Evolutionary conservation across 2,113 vertebrate genomes (phyloP).

Genomic region (Elachura formosa): DNA sequence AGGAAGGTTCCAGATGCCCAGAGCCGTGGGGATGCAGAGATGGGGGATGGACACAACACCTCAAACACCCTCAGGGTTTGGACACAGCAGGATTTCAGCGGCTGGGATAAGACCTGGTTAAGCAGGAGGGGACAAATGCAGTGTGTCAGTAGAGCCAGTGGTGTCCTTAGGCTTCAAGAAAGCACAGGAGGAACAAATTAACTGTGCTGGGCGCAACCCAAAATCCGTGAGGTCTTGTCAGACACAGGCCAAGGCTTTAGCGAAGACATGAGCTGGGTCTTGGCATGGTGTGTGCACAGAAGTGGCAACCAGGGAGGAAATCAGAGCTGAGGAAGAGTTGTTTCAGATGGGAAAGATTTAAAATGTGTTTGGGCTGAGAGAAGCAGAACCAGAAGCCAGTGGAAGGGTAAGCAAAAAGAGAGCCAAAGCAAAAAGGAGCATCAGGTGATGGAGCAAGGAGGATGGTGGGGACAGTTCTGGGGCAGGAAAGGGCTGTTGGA

Average conservation of each 20-base stretch:
- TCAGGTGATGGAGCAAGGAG: not conserved
- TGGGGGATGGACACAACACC: not conserved
- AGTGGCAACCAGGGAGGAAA: conserved; percentile 11
- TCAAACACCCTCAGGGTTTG: not conserved
- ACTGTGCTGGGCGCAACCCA: not conserved
- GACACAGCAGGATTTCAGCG: not conserved
- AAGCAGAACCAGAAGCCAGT: not conserved
- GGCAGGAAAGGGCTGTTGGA: not conserved
- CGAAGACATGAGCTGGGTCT: not conserved
- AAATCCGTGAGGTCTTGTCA: not conserved
- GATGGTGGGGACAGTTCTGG: not conserved
- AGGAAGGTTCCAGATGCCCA: not conserved
- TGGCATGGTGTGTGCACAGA: not conserved
- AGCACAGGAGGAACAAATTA: conserved; percentile 23
- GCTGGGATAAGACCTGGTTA: not conserved
- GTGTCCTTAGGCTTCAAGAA: not conserved
- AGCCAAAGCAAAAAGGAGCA: conserved; percentile 7
- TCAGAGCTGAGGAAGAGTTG: not conserved
- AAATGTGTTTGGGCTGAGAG: not conserved
- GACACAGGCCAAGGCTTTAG: not conserved
- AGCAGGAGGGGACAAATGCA: not conserved
- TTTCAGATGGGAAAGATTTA: conserved; percentile 49
- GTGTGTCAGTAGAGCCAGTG: not conserved
- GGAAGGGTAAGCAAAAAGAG: not conserved
- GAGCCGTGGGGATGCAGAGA: not conserved